Evolutionary conservation across 1,140 invertebrate genomes (phyloP).

Genomic region (Galendromus occidentalis): DNA sequence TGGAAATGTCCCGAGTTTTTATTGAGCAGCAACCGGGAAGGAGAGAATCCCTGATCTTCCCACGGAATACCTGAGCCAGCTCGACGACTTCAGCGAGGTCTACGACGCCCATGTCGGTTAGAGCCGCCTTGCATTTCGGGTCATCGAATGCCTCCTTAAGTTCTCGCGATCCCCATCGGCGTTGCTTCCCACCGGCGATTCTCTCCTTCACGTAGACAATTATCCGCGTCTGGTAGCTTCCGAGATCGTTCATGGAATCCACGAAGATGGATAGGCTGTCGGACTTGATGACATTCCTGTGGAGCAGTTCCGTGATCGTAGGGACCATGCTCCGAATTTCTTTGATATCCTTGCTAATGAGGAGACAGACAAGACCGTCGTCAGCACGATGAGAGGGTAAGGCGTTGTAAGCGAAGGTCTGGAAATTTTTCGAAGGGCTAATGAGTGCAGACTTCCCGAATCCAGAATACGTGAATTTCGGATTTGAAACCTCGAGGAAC

Average conservation of each 20-base stretch:
- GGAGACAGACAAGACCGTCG: conserved; percentile 62
- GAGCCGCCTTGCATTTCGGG: conserved; percentile 39
- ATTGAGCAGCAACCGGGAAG: too few species aligned
- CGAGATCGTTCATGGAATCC: conserved; percentile 3
- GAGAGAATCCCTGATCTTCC: too few species aligned
- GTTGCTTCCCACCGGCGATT: conserved; percentile 30
- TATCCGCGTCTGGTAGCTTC: conserved; percentile 39
- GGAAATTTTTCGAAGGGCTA: conserved; percentile 9
- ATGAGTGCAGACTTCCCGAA: too few species aligned
- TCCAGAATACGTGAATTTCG: too few species aligned
- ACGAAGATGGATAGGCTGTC: background rate
- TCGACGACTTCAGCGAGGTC: conserved; percentile 22
- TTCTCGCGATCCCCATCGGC: conserved; percentile 51
- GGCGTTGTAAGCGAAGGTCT: conserved; percentile 66
- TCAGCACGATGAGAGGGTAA: conserved; percentile 61
- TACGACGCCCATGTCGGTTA: conserved; percentile 42
- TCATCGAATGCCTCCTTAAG: conserved; percentile 44
- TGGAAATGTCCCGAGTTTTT: too few species aligned
- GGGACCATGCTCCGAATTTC: conserved; percentile 52
- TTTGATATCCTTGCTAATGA: conserved; percentile 54
- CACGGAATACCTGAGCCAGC: background rate
- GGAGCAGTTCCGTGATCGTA: conserved; percentile 40
- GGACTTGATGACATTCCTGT: background rate
- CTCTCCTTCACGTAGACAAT: conserved; percentile 59
- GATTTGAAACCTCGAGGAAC: too few species aligned